Evolutionary conservation across 2,797 vertebrate species (phyloP).

Genomic region (Schizopygopsis malacanthus): DNA sequence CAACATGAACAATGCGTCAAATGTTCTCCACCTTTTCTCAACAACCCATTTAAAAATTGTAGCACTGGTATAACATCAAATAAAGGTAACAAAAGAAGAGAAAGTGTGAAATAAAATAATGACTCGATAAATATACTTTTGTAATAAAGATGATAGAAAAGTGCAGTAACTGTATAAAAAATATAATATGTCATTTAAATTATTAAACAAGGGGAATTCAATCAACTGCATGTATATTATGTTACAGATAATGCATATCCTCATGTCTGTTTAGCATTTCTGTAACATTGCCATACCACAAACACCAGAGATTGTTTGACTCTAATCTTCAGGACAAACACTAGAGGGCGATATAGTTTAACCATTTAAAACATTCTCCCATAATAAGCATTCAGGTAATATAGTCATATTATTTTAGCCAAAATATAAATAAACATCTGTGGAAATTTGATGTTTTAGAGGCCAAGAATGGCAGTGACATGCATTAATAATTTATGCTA

Average conservation of each 20-base stretch:
- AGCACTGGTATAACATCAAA: neutral
- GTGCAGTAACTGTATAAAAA: too few species aligned
- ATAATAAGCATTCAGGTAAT: too few species aligned
- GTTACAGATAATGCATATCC: neutral
- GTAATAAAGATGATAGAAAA: too few species aligned
- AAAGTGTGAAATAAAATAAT: neutral
- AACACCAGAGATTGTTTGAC: neutral
- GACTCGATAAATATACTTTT: neutral
- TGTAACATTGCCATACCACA: neutral
- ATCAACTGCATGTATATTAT: neutral
- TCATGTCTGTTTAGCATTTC: neutral
- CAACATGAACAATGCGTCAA: neutral
- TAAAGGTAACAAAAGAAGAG: neutral
- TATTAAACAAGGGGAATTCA: neutral
- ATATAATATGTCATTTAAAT: neutral
- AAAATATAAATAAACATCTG: neutral
- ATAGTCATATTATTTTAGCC: neutral
- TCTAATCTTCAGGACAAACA: constrained; percentile 12
- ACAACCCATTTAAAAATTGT: neutral
- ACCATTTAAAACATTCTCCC: neutral
- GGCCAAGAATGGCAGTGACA: neutral
- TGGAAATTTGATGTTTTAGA: neutral
- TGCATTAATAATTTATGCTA: neutral
- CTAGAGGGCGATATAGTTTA: constrained; percentile 32
- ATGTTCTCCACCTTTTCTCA: neutral